A percentile compares a stretch with the other conserved stretches of the same genome.
Evolutionary conservation across 2,113 vertebrate genomes (phyloP).

Genomic region (Ornithorhynchus anatinus): DNA sequence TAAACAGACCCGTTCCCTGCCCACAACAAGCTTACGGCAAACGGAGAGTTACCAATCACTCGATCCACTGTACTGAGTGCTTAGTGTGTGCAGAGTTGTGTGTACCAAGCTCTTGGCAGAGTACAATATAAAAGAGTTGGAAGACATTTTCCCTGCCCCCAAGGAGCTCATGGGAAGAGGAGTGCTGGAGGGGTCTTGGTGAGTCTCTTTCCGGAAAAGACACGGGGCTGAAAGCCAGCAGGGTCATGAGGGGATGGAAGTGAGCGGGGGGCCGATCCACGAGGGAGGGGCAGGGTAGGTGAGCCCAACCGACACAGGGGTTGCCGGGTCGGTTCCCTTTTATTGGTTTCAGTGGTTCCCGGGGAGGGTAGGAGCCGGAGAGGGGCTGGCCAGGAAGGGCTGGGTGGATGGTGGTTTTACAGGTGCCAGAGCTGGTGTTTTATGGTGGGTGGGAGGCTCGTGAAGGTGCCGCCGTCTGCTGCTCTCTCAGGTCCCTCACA

Average conservation of each 20-base stretch:
- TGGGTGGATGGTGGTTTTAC: conserved; percentile 60
- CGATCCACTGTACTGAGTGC: too few relatives aligned
- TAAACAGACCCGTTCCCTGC: too few relatives aligned
- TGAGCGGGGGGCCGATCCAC: not conserved
- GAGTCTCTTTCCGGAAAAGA: not conserved
- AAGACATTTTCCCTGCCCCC: too few relatives aligned
- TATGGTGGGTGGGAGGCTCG: conserved; percentile 65
- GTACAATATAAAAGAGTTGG: too few relatives aligned
- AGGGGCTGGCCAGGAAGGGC: conserved; percentile 32
- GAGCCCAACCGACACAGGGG: not conserved
- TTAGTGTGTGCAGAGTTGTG: too few relatives aligned
- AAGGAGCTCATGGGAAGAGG: too few relatives aligned
- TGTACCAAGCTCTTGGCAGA: too few relatives aligned
- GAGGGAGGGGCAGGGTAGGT: not conserved
- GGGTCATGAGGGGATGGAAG: not conserved
- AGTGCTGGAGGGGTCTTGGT: not conserved
- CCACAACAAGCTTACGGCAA: too few relatives aligned
- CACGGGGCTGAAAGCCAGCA: not conserved
- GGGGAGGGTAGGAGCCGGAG: conserved; percentile 34
- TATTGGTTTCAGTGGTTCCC: conserved; percentile 60
- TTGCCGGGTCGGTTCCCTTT: conserved; percentile 50
- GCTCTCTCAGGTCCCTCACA: conserved; percentile 55
- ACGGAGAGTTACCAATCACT: too few relatives aligned
- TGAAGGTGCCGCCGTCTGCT: conserved; percentile 51
- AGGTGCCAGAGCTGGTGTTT: conserved; percentile 55